phyloP scores from a whole-genome alignment of 2,888 invertebrate species.

The Kryphioiulus occultus region DNA sequence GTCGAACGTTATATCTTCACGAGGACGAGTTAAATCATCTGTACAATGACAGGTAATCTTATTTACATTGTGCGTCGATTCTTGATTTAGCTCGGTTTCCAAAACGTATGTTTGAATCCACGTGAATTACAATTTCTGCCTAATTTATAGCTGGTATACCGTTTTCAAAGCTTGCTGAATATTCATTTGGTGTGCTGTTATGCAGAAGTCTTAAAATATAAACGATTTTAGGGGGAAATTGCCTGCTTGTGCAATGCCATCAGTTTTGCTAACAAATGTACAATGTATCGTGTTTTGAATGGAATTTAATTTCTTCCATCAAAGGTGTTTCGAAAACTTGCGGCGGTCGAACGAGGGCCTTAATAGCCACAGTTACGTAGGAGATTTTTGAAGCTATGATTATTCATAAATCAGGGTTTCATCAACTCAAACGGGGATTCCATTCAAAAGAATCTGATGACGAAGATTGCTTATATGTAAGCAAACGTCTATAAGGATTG shows the following conservation, averaged over 20 bases:
- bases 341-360: constrained; percentile 31
- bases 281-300: neutral
- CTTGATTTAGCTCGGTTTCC: no score
- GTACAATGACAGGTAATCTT: constrained; percentile 29
- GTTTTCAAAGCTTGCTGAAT: no score
- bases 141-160: no score
- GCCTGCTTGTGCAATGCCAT: no score
- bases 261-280: neutral
- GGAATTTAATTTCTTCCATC: neutral
- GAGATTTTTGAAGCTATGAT: constrained; percentile 54
- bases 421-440: constrained; percentile 42
- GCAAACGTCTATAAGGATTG: constrained; percentile 12
- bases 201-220: no score
- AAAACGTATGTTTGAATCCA: no score
- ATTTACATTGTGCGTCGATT: neutral
- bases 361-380: constrained; percentile 51
- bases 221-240: no score
- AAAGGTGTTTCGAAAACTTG: constrained; percentile 15
- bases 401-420: constrained; percentile 39
- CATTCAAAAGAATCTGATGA: constrained; percentile 48
- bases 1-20: neutral
- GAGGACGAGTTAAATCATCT: neutral
- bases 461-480: constrained; percentile 7
- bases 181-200: no score
- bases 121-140: no score